Percentiles rank a stretch among this genome's conserved stretches.
phyloP scores from a whole-genome alignment of 2,888 invertebrate species.

The Phorcus lineatus region DNA sequence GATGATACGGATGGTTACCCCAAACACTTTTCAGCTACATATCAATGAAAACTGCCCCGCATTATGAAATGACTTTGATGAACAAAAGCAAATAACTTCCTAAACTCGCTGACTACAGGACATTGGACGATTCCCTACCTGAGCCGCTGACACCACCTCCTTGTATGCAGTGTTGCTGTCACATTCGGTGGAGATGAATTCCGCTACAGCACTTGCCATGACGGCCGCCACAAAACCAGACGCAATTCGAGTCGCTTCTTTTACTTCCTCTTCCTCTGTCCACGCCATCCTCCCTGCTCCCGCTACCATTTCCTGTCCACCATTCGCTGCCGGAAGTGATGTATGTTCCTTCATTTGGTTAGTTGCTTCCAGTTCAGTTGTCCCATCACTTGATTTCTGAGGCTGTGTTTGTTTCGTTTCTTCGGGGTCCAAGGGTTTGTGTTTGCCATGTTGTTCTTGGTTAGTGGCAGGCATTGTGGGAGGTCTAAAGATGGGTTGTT shows the following conservation, averaged over 20 bases:
- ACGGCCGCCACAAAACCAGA: slow-evolving; percentile 49
- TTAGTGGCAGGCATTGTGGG: not conserved
- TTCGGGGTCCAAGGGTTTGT: not conserved
- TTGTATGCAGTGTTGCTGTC: slow-evolving; percentile 27
- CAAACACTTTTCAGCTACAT: no score
- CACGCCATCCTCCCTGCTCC: not conserved
- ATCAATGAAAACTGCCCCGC: no score
- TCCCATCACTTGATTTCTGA: not conserved
- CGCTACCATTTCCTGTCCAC: not conserved
- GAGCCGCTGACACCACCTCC: slow-evolving; percentile 37
- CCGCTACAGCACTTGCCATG: slow-evolving; percentile 49
- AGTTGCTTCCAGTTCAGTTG: not conserved
- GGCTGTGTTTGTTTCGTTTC: not conserved
- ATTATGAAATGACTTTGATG: no score
- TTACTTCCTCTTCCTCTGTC: slow-evolving; percentile 38
- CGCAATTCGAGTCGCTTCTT: slow-evolving; percentile 41
- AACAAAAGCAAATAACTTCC: no score
- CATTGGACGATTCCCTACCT: slow-evolving; percentile 29
- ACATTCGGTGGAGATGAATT: slow-evolving; percentile 40
- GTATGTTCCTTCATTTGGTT: not conserved
- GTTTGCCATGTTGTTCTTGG: slow-evolving; percentile 3
- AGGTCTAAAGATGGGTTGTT: not conserved
- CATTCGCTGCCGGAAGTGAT: not conserved
- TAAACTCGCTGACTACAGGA: no score
- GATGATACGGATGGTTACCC: no score